These are phyloP conservation scores for Momotus momota DNA, from an alignment of 2,797 vertebrate genomes.

Conservation along the genomic window DNA sequence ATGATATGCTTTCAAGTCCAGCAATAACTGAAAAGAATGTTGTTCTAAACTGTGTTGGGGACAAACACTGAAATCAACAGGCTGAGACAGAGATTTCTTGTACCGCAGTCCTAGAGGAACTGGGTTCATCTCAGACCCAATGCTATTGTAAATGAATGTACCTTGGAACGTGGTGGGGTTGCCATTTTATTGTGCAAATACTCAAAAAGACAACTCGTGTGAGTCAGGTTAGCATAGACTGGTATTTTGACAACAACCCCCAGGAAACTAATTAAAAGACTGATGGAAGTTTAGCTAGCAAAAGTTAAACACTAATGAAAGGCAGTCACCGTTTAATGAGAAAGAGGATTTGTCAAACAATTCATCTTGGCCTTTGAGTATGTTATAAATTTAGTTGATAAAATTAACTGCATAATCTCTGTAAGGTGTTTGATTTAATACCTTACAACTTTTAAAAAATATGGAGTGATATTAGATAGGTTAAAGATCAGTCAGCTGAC, in stretches of 20 bases:
- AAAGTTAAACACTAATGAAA: conserved; percentile 9
- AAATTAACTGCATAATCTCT: not conserved
- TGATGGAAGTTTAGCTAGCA: conserved; percentile 5
- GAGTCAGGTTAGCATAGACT: not conserved
- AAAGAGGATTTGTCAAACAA: not conserved
- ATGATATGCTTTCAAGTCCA: not conserved
- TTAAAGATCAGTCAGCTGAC: conserved; percentile 3
- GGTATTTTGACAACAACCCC: conserved; percentile 22
- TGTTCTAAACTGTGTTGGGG: not conserved
- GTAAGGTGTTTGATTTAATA: not conserved
- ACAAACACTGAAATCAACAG: not conserved
- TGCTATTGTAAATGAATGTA: not conserved
- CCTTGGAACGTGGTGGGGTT: not conserved
- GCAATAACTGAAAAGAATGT: not conserved
- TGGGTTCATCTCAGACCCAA: not conserved
- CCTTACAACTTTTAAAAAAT: not conserved
- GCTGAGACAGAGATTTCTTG: not conserved
- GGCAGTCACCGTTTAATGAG: not conserved
- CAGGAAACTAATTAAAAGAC: conserved; percentile 8
- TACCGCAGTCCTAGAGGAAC: not conserved
- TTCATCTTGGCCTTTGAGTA: not conserved
- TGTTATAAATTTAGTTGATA: not conserved
- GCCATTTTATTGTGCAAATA: not conserved
- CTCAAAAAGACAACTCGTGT: not conserved
- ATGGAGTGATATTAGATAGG: not conserved